These are phyloP conservation scores for Geococcyx californianus DNA, from an alignment of 2,113 vertebrate species.

Conservation along the genomic window DNA sequence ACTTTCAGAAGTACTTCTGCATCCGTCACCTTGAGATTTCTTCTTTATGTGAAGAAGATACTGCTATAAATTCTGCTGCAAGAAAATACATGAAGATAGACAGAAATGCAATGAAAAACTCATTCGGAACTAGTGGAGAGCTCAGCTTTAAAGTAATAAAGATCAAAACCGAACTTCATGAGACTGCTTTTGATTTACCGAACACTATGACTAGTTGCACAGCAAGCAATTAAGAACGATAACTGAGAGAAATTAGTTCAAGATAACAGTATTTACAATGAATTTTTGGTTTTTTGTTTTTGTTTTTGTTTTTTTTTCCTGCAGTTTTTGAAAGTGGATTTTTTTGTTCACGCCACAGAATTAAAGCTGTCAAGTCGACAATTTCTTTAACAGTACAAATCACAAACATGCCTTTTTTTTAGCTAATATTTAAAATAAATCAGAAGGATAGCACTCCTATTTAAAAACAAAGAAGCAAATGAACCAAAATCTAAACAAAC, in stretches of 20 bases:
- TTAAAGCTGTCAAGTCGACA: neutral
- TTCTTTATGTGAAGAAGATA: neutral
- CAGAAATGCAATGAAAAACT: conserved; percentile 19
- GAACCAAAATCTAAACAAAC: neutral
- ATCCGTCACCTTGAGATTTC: conserved; percentile 1
- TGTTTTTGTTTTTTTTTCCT: neutral
- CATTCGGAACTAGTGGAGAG: conserved; percentile 1
- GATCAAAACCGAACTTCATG: neutral
- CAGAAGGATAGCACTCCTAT: neutral
- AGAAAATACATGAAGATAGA: neutral
- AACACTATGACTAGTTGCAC: neutral
- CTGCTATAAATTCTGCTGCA: conserved; percentile 30
- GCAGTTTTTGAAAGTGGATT: neutral
- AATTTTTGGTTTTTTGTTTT: neutral
- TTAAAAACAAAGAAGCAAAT: neutral
- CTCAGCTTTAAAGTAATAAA: neutral
- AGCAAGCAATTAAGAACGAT: conserved; percentile 9
- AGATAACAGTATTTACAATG: neutral
- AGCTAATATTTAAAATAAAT: neutral
- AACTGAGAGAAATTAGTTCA: conserved; percentile 14
- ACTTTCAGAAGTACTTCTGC: neutral
- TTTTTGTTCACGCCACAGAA: neutral
- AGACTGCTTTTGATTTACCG: neutral
- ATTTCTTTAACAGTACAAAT: neutral
- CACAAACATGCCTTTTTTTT: neutral